These are phyloP conservation scores for Agrilus planipennis DNA, from an alignment of 1,140 invertebrate species.

Conservation along the genomic window DNA sequence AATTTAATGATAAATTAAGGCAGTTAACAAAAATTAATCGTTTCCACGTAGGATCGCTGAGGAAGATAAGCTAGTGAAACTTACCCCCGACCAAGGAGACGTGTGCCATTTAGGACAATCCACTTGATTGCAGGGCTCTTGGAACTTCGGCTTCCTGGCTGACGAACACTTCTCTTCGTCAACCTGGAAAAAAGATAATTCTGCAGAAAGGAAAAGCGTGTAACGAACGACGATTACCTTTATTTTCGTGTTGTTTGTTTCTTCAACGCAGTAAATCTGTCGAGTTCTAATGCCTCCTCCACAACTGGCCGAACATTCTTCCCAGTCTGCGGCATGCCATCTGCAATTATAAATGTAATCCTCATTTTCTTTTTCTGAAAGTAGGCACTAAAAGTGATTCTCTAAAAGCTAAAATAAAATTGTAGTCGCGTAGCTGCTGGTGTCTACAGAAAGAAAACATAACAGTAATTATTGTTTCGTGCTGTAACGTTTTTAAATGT, in stretches of 20 bases:
- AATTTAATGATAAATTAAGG: too few species aligned
- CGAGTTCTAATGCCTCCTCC: conserved; percentile 66
- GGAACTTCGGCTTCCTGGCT: conserved; percentile 58
- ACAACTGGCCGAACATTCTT: conserved; percentile 67
- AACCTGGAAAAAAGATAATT: conserved; percentile 40
- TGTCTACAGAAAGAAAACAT: too few species aligned
- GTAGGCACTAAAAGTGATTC: not conserved
- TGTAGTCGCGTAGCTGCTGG: too few species aligned
- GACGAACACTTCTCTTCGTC: conserved; percentile 59
- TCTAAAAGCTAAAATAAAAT: not conserved
- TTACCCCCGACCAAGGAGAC: conserved; percentile 77
- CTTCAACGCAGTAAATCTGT: conserved; percentile 66
- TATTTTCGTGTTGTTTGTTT: conserved; percentile 49
- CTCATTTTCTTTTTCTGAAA: too few species aligned
- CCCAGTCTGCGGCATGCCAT: conserved; percentile 85
- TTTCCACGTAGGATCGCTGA: too few species aligned
- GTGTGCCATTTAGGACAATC: conserved; percentile 77
- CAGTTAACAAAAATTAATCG: too few species aligned
- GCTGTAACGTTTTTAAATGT: too few species aligned
- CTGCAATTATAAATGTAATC: conserved; percentile 39
- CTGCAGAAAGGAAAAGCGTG: not conserved
- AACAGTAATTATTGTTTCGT: too few species aligned
- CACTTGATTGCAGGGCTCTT: conserved; percentile 69
- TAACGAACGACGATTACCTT: conserved; percentile 58
- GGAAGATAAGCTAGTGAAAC: too few species aligned